These are phyloP conservation scores for Galerucella nymphaeae DNA, from an alignment of 2,888 invertebrate species.

Conservation along the genomic window DNA sequence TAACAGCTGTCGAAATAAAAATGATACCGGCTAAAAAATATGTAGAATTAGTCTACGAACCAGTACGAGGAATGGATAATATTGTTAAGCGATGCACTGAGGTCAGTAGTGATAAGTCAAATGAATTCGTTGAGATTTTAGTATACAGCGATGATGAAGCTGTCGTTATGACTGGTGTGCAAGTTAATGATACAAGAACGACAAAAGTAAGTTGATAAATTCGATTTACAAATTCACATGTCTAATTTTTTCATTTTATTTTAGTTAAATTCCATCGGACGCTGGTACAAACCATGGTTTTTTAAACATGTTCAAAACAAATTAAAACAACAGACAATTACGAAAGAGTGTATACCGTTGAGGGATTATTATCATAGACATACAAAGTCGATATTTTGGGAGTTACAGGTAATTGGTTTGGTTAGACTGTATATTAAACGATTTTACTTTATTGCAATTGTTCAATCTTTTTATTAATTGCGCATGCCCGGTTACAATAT, in stretches of 20 bases:
- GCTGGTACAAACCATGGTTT: conserved; percentile 88
- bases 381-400: conserved; percentile 85
- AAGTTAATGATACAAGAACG: conserved; percentile 72
- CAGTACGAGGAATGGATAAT: conserved; percentile 69
- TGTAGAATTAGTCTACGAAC: conserved; percentile 75
- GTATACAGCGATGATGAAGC: conserved; percentile 74
- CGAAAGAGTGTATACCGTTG: conserved; percentile 79
- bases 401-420: conserved; percentile 78
- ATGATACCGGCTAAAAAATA: conserved; percentile 79
- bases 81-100: conserved; percentile 60
- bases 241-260: conserved; percentile 23
- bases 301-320: conserved; percentile 78
- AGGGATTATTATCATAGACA: conserved; percentile 87
- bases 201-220: conserved; percentile 67
- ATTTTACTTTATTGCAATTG: no score
- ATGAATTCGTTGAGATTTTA: conserved; percentile 83
- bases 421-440: no score
- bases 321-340: conserved; percentile 59
- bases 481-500: no score
- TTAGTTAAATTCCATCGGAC: conserved; percentile 78
- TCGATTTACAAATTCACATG: neutral
- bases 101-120: conserved; percentile 56
- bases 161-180: conserved; percentile 81
- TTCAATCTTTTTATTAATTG: no score
- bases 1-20: conserved; percentile 80